Evolutionary conservation across 2,797 vertebrate genomes (phyloP).

Genomic region (Falco rusticolus): DNA sequence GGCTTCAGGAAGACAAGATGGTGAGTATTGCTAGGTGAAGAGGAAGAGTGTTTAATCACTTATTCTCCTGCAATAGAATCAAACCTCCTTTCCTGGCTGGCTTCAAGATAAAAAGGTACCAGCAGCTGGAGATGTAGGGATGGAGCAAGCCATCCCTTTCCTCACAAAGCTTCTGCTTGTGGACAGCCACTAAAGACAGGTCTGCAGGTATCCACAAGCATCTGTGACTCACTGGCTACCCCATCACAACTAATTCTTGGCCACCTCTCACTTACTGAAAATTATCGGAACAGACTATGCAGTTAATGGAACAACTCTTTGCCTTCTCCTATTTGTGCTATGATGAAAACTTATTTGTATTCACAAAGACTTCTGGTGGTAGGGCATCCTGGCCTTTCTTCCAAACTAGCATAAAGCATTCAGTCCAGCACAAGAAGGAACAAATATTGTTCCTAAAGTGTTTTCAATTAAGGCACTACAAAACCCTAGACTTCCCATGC

Average conservation of each 20-base stretch:
- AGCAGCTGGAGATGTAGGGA: neutral
- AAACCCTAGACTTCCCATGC: neutral
- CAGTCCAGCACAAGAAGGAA: neutral
- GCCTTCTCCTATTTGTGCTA: neutral
- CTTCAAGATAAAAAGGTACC: neutral
- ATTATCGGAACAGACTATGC: neutral
- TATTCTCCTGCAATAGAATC: neutral
- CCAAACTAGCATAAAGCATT: neutral
- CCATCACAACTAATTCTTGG: neutral
- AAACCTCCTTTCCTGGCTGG: neutral
- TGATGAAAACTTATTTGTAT: neutral
- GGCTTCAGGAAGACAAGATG: neutral
- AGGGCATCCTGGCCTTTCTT: neutral
- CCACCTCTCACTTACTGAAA: neutral
- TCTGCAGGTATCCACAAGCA: neutral
- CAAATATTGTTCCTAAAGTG: neutral
- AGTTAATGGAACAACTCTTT: neutral
- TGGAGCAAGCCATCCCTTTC: neutral
- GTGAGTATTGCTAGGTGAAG: neutral
- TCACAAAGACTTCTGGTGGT: neutral
- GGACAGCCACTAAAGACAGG: neutral
- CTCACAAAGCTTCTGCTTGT: neutral
- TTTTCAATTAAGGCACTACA: neutral
- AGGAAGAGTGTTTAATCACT: neutral
- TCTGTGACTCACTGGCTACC: neutral